These are phyloP conservation scores for Volucella inflata DNA, from an alignment of 2,888 invertebrate species.

Conservation along the genomic window DNA sequence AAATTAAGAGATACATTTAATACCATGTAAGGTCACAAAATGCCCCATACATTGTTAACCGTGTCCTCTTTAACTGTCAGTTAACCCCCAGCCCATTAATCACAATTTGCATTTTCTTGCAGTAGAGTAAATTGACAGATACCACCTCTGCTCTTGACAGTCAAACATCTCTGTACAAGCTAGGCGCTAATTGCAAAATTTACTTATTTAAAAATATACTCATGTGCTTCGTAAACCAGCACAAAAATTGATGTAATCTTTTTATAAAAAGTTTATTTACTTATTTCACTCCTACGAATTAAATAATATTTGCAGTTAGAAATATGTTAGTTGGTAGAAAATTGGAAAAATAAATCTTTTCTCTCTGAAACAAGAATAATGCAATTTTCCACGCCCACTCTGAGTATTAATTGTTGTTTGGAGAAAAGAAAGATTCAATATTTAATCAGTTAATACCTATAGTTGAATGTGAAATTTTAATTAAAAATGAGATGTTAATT, in stretches of 20 bases:
- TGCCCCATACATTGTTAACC: neutral
- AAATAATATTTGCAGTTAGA: neutral
- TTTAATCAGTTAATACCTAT: too few species aligned
- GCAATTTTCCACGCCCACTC: neutral
- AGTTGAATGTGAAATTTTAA: neutral
- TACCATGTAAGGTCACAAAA: neutral
- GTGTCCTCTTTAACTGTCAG: constrained; percentile 20
- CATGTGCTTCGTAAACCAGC: constrained; percentile 19
- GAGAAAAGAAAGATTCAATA: too few species aligned
- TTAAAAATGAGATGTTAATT: too few species aligned
- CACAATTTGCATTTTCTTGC: constrained; percentile 21
- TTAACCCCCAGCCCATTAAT: constrained; percentile 19
- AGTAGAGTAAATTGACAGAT: neutral
- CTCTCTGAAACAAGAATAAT: neutral
- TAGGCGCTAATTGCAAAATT: constrained; percentile 27
- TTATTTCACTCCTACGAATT: neutral
- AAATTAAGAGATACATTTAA: neutral
- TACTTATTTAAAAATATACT: constrained; percentile 1
- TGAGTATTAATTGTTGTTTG: too few species aligned
- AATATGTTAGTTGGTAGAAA: neutral
- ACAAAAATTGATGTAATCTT: neutral
- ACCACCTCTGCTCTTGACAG: neutral
- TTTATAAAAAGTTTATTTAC: constrained; percentile 6
- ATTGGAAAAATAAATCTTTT: neutral
- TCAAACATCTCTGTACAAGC: neutral